Evolutionary conservation across 2,797 vertebrate species (phyloP).

Genomic region (Malacoraja senta): DNA sequence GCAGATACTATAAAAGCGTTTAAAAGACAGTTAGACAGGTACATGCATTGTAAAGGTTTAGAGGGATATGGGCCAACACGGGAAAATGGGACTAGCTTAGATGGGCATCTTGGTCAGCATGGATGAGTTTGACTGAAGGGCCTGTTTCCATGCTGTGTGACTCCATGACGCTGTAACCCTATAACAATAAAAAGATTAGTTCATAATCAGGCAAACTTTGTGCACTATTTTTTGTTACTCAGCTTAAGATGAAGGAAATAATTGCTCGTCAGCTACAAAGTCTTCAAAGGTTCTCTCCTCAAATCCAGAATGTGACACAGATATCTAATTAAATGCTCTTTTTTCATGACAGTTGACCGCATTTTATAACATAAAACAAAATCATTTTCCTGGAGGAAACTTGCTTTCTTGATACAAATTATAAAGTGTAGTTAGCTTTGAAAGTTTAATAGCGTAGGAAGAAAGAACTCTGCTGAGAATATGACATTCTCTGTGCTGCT

Average conservation of each 20-base stretch:
- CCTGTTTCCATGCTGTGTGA: too few relatives aligned
- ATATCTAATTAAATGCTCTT: background rate
- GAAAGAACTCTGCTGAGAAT: slow-evolving; percentile 30
- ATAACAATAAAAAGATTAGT: background rate
- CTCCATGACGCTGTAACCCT: too few relatives aligned
- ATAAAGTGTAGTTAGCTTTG: slow-evolving; percentile 2
- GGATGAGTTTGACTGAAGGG: too few relatives aligned
- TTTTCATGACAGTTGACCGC: background rate
- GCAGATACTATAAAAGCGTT: too few relatives aligned
- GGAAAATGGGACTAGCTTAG: too few relatives aligned
- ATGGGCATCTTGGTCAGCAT: too few relatives aligned
- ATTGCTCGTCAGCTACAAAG: too few relatives aligned
- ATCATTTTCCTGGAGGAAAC: slow-evolving; percentile 1
- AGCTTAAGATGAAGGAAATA: too few relatives aligned
- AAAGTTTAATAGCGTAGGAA: slow-evolving; percentile 16
- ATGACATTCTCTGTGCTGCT: slow-evolving; percentile 12
- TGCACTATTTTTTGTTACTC: background rate
- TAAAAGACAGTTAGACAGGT: too few relatives aligned
- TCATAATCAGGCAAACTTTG: background rate
- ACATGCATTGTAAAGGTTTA: too few relatives aligned
- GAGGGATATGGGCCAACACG: too few relatives aligned
- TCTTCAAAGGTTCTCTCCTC: too few relatives aligned
- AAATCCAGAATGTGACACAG: background rate
- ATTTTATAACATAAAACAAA: background rate
- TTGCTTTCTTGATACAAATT: background rate